A percentile compares a stretch with the other conserved stretches of the same genome.
Conservation (phyloP, 2,797 vertebrate species). For the Centroberyx gerrardi region DNA sequence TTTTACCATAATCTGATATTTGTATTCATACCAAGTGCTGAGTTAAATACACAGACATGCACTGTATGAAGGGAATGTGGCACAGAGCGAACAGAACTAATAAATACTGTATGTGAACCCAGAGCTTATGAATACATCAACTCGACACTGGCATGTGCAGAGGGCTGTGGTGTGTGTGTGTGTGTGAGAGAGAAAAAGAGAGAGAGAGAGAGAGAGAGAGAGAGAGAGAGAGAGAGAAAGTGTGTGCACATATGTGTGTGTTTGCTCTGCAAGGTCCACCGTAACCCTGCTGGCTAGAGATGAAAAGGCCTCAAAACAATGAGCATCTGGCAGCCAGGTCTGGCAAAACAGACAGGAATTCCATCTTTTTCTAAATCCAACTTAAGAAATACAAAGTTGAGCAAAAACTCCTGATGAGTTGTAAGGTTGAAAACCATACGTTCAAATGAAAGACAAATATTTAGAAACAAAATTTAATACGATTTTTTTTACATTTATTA, state of each 20-base stretch:
- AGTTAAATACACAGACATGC: neutral
- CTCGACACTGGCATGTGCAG: neutral
- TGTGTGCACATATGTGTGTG: slow-evolving; percentile 1
- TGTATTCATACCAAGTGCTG: neutral
- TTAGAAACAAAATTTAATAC: too few species aligned
- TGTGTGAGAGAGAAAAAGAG: neutral
- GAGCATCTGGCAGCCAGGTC: slow-evolving; percentile 75
- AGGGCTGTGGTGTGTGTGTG: slow-evolving; percentile 2
- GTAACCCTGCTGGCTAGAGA: slow-evolving; percentile 40
- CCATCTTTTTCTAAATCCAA: slow-evolving; percentile 37
- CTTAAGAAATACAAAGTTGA: slow-evolving; percentile 18
- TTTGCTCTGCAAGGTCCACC: slow-evolving; percentile 23
- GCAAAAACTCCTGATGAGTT: neutral
- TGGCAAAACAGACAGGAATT: slow-evolving; percentile 40
- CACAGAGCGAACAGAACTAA: slow-evolving; percentile 15
- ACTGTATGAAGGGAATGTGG: neutral
- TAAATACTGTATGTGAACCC: slow-evolving; percentile 15
- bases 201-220: too few species aligned
- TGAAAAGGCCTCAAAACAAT: slow-evolving; percentile 51
- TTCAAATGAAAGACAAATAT: too few species aligned
- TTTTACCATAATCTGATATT: neutral
- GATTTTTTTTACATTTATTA: slow-evolving; percentile 37
- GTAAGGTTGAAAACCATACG: neutral
- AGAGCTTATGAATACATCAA: slow-evolving; percentile 21
- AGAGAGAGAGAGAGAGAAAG: too few species aligned